phyloP scores from a whole-genome alignment of 2,113 vertebrate species.

The Dryoscopus gambensis region DNA sequence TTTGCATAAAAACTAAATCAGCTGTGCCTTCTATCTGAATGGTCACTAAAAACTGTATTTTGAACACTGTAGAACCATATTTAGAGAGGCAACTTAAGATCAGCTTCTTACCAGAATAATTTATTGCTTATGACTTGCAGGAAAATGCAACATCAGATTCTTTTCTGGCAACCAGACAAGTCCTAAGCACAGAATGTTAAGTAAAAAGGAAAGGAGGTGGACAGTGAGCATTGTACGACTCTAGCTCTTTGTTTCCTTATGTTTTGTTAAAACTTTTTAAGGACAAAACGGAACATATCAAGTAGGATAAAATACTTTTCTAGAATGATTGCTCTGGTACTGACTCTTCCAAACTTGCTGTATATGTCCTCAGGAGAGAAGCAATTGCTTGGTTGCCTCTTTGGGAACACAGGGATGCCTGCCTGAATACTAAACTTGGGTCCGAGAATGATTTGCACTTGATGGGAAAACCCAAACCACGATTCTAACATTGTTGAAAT shows the following conservation, averaged over 20 bases:
- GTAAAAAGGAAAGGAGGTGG: not conserved
- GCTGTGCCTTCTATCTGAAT: not conserved
- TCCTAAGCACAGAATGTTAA: not conserved
- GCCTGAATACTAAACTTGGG: not conserved
- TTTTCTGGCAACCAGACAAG: not conserved
- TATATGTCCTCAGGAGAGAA: not conserved
- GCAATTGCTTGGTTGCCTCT: not conserved
- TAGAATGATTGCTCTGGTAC: not conserved
- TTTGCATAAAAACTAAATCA: not conserved
- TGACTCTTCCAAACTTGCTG: not conserved
- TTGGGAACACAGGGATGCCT: not conserved
- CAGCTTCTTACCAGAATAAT: not conserved
- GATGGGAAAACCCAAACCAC: not conserved
- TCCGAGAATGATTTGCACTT: not conserved
- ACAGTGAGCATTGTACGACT: not conserved
- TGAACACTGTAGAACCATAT: not conserved
- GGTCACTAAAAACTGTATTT: not conserved
- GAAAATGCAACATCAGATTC: not conserved
- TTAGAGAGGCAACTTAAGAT: not conserved
- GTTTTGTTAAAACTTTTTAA: not conserved
- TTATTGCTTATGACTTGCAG: not conserved
- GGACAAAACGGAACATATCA: not conserved
- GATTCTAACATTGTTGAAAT: not conserved
- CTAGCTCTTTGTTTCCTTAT: not conserved
- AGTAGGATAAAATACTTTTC: not conserved